Evolutionary conservation across 1,140 invertebrate species (phyloP).

Genomic region (Conus ventricosus): DNA sequence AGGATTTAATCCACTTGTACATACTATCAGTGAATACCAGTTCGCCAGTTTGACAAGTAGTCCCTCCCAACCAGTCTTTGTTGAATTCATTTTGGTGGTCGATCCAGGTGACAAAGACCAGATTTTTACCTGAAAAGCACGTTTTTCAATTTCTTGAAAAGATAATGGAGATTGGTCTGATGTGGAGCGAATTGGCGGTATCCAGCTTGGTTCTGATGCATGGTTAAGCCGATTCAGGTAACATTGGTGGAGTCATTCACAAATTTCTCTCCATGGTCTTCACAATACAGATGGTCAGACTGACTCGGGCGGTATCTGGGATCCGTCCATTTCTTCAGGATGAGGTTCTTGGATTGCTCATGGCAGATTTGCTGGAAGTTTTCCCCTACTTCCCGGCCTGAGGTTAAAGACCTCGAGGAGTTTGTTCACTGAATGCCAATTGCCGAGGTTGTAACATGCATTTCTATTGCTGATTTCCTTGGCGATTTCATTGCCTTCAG

Average conservation of each 20-base stretch:
- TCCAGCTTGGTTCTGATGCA: not conserved
- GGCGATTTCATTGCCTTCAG: not conserved
- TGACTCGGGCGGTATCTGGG: conserved; percentile 35
- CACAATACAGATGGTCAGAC: conserved; percentile 29
- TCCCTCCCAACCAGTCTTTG: not conserved
- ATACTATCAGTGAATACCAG: no score
- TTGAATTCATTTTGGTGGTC: not conserved
- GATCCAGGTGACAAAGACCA: conserved; percentile 1
- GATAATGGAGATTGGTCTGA: conserved; percentile 31
- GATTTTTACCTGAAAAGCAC: not conserved
- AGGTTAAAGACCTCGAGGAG: conserved; percentile 44
- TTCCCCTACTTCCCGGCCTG: conserved; percentile 12
- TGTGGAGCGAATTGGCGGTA: conserved; percentile 27
- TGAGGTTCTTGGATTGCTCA: conserved; percentile 24
- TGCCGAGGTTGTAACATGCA: conserved; percentile 33
- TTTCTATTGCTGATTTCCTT: conserved; percentile 33
- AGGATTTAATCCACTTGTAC: not conserved
- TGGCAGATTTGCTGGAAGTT: conserved; percentile 25
- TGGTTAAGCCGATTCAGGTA: not conserved
- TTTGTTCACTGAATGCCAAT: not conserved
- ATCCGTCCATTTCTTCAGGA: conserved; percentile 38
- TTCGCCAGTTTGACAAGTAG: no score
- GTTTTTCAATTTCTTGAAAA: not conserved
- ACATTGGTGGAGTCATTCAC: not conserved
- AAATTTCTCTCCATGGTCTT: conserved; percentile 28